These are phyloP conservation scores for Corythornis madagascariensis DNA, from an alignment of 2,113 vertebrate species.

Conservation along the genomic window DNA sequence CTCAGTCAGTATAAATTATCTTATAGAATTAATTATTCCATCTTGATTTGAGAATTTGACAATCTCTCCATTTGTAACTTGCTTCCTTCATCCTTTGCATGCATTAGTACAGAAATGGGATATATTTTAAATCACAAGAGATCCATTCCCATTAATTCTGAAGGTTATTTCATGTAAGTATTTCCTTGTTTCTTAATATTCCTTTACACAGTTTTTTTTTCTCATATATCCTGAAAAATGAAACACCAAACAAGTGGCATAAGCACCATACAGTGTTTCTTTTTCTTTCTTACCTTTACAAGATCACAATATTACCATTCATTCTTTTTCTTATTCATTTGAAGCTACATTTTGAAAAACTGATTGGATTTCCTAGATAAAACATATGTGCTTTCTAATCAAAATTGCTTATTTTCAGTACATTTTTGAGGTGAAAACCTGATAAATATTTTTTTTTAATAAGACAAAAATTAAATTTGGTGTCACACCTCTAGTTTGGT, in stretches of 20 bases:
- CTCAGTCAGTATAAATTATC: constrained; percentile 46
- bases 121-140: constrained; percentile 38
- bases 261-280: background rate
- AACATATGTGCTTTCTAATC: background rate
- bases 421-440: background rate
- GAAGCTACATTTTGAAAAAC: background rate
- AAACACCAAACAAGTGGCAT: background rate
- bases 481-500: background rate
- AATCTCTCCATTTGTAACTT: constrained; percentile 14
- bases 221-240: background rate
- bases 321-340: background rate
- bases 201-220: background rate
- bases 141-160: constrained; percentile 2
- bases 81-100: constrained; percentile 33
- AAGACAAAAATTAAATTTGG: background rate
- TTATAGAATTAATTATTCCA: constrained; percentile 50
- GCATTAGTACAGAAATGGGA: background rate
- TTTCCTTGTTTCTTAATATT: background rate
- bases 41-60: constrained; percentile 23
- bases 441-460: background rate
- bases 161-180: background rate
- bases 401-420: background rate
- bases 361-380: background rate
- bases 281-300: background rate
- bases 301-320: background rate